phyloP scores from a whole-genome alignment of 2,797 vertebrate genomes.

The Melanotaenia pygmaea region DNA sequence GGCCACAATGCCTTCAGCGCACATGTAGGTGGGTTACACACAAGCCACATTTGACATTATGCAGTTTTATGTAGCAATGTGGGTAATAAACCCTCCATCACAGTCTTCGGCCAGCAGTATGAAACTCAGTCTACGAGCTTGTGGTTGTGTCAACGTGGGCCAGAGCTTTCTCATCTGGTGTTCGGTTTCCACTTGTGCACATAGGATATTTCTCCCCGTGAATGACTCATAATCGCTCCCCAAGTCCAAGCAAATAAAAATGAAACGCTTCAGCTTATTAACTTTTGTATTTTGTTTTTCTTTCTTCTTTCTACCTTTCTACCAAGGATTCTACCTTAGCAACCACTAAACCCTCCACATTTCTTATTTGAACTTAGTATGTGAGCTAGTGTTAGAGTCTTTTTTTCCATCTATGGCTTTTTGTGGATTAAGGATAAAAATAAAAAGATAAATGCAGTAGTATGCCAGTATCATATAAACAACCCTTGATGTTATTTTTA shows the following conservation, averaged over 20 bases:
- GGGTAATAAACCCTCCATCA: conserved; percentile 51
- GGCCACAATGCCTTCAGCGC: conserved; percentile 38
- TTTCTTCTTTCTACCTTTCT: no score
- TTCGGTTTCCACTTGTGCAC: conserved; percentile 39
- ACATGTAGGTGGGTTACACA: conserved; percentile 64
- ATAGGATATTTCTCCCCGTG: conserved; percentile 44
- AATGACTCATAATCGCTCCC: conserved; percentile 60
- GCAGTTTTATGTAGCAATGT: conserved; percentile 41
- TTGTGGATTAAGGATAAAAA: neutral
- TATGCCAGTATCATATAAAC: neutral
- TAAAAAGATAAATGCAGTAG: neutral
- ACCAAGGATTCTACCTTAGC: no score
- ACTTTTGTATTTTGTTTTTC: neutral
- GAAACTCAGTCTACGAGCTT: conserved; percentile 13
- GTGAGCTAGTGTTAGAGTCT: neutral
- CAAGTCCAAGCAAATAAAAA: conserved; percentile 46
- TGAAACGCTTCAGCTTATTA: conserved; percentile 38
- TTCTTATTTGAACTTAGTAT: neutral
- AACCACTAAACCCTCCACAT: neutral
- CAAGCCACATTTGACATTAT: conserved; percentile 59
- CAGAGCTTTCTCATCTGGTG: conserved; percentile 37
- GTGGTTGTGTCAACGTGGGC: conserved; percentile 14
- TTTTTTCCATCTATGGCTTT: conserved; percentile 1
- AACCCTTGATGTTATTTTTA: neutral
- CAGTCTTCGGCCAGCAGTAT: conserved; percentile 36